A percentile compares a stretch with the other conserved stretches of the same genome.
These are phyloP conservation scores for Pteropus alecto DNA, from an alignment of 2,113 vertebrate species.

Conservation along the genomic window DNA sequence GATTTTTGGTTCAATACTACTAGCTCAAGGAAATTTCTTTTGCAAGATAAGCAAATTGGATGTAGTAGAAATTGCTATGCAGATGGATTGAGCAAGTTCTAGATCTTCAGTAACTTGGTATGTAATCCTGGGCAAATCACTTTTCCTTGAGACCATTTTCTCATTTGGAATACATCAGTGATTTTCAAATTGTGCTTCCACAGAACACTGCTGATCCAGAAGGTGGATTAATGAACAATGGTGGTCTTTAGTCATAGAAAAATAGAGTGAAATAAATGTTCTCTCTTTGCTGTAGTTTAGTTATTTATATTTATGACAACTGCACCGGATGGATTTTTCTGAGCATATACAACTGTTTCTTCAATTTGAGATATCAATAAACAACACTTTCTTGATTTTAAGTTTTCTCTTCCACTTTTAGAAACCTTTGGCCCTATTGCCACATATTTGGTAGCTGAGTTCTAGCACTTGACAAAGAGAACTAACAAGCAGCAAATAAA, in stretches of 20 bases:
- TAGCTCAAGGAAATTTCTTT: background rate
- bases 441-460: background rate
- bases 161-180: slow-evolving; percentile 40
- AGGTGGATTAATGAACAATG: background rate
- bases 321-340: background rate
- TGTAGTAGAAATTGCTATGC: background rate
- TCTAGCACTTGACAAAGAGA: background rate
- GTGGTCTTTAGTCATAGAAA: background rate
- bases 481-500: background rate
- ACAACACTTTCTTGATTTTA: background rate
- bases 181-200: slow-evolving; percentile 12
- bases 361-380: background rate
- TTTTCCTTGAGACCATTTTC: slow-evolving; percentile 35
- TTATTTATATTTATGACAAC: slow-evolving; percentile 3
- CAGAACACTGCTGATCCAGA: background rate
- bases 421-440: background rate
- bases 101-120: background rate
- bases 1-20: background rate
- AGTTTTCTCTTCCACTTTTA: background rate
- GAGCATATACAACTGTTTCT: background rate
- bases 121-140: slow-evolving; percentile 18
- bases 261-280: background rate
- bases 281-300: background rate
- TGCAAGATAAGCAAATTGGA: background rate
- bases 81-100: background rate